Base-by-base conservation (phyloP, 2,797 vertebrate species). In the Gymnopithys bicolor region DNA sequence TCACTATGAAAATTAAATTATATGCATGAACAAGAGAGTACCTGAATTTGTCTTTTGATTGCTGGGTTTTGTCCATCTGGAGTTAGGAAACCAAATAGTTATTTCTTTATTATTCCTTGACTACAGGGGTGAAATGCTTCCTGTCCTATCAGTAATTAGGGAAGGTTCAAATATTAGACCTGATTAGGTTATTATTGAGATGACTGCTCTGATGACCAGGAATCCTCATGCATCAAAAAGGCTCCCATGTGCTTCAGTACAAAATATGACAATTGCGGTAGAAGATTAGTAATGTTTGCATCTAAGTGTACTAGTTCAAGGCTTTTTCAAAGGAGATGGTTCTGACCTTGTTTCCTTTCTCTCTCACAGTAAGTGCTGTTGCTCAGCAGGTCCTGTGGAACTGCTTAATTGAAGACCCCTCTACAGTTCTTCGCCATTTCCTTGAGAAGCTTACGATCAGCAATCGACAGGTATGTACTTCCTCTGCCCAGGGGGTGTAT, bases 311-410 rank as follows among this genome's bases (percentile, higher is more conserved):
- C 16, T 52, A 41, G 55, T 25, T 89, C 30, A 53, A 89, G 35
- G 52, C 71, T 75, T 60, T 84, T 59, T 27, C 33, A 81, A 67
- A 66, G 86, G 39, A 87, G 17, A 18, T 1, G 0, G 19, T 84
- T 91, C 48, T 90, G 37, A 94, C 48, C 18, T 49, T 16, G 15
- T 70, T 93, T 93, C 41, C 39, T 95, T 93, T 84, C 69, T 97
- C 39, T 94, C 81, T 49, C 35, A 18, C 94, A 99, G 99, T 99
- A 67, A 99, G 99, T 28, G 99, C 99, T 11, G 99, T 99, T 53
- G 99, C 99, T 73, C 99, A 99, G 93, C 99, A 99, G 97, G 99
- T 99, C 87, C 98, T 99, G 70, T 99, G 99, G 99, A 99, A 99
- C 97, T 99, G 99, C 92, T 97, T 99, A 70, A 99, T 99, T 87